Conservation (phyloP, 2,797 vertebrate genomes). For the Austrolebias charrua region DNA sequence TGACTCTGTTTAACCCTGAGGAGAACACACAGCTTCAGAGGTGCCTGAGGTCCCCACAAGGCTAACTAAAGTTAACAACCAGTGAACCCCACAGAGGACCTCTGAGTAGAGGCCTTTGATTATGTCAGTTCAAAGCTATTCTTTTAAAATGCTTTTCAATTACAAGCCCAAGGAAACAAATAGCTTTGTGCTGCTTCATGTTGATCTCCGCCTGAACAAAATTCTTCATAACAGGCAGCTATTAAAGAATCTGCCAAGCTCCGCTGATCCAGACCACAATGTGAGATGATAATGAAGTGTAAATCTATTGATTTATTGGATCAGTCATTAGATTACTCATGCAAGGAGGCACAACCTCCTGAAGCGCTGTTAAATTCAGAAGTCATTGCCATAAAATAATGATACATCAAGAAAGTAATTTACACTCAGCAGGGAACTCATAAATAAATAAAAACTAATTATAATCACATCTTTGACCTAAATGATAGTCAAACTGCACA, state of each 20-base stretch:
- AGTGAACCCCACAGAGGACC: neutral
- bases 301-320: conserved; percentile 46
- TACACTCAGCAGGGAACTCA: conserved; percentile 26
- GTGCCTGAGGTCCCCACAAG: conserved; percentile 29
- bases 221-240: conserved; percentile 9
- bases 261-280: conserved; percentile 23
- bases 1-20: conserved; percentile 29
- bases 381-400: conserved; percentile 38
- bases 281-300: conserved; percentile 33
- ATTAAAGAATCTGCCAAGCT: conserved; percentile 7
- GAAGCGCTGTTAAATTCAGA: conserved; percentile 24
- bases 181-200: conserved; percentile 19
- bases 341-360: conserved; percentile 12
- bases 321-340: conserved; percentile 34
- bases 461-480: conserved; percentile 43
- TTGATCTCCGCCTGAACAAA: conserved; percentile 11
- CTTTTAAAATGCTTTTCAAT: conserved; percentile 35
- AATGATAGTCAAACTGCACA: conserved; percentile 35
- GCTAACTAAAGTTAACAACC: conserved; percentile 52
- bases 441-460: conserved; percentile 44
- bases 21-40: conserved; percentile 32
- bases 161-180: conserved; percentile 22
- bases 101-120: conserved; percentile 15
- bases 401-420: conserved; percentile 38
- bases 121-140: conserved; percentile 1